phyloP scores from a whole-genome alignment of 2,888 invertebrate species.

The Coelopa pilipes region DNA sequence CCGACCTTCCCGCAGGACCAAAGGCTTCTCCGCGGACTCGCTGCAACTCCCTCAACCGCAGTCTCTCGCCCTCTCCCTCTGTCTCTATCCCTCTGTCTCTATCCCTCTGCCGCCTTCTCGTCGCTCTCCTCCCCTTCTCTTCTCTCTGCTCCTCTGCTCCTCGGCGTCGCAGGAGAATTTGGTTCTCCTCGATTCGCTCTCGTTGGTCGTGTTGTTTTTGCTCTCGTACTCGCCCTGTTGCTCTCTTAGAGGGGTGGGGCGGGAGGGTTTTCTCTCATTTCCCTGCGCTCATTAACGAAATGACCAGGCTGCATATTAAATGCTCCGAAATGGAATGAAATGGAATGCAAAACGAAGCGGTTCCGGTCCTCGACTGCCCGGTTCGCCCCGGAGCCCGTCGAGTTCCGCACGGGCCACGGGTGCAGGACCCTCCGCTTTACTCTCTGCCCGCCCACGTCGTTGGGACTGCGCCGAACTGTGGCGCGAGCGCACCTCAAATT shows the following conservation, averaged over 20 bases:
- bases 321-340: constrained; percentile 33
- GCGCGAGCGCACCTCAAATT: constrained; percentile 16
- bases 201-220: too few relatives aligned
- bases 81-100: too few relatives aligned
- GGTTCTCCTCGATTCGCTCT: not conserved
- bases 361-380: too few relatives aligned
- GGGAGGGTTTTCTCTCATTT: constrained; percentile 23
- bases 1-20: too few relatives aligned
- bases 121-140: too few relatives aligned
- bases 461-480: not conserved
- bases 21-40: too few relatives aligned
- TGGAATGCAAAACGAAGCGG: too few relatives aligned
- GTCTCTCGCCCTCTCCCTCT: too few relatives aligned
- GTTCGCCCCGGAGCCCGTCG: not conserved
- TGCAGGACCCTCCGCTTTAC: not conserved
- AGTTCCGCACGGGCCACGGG: not conserved
- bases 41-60: too few relatives aligned
- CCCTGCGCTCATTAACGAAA: constrained; percentile 60
- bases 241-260: too few relatives aligned
- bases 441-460: not conserved
- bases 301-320: constrained; percentile 58
- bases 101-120: too few relatives aligned
- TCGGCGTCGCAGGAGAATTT: not conserved
- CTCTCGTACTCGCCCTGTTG: not conserved
- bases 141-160: too few relatives aligned